phyloP scores from a whole-genome alignment of 2,888 invertebrate species.

The Autographa gamma region DNA sequence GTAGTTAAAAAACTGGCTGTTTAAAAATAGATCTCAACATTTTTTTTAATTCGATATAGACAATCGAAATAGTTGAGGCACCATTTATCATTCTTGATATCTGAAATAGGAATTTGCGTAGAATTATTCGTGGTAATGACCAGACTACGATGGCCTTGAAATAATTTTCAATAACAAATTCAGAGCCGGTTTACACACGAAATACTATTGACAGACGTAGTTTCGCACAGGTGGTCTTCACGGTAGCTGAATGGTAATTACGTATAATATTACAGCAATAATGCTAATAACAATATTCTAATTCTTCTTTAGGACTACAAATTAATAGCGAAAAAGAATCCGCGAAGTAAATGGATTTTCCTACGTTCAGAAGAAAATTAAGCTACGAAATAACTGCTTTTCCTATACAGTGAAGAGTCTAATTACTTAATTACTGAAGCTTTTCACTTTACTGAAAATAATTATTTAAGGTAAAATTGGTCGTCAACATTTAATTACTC shows the following conservation, averaged over 20 bases:
- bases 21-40: background rate
- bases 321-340: background rate
- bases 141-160: constrained; percentile 13
- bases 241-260: background rate
- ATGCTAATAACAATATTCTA: background rate
- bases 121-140: constrained; percentile 7
- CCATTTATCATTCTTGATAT: background rate
- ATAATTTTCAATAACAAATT: constrained; percentile 31
- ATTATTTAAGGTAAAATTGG: too few relatives aligned
- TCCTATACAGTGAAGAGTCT: too few relatives aligned
- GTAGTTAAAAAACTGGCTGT: background rate
- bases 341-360: background rate
- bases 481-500: too few relatives aligned
- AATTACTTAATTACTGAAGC: too few relatives aligned
- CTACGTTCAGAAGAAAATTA: background rate
- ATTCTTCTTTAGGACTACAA: background rate
- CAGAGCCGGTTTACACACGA: constrained; percentile 24
- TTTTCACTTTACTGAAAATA: too few relatives aligned
- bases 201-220: constrained; percentile 1
- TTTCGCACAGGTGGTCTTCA: constrained; percentile 20
- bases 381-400: too few relatives aligned
- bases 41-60: background rate
- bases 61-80: background rate
- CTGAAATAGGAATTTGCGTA: constrained; percentile 31
- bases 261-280: background rate